Conservation (phyloP, 2,888 invertebrate genomes). For the Platycheirus rosarum region DNA sequence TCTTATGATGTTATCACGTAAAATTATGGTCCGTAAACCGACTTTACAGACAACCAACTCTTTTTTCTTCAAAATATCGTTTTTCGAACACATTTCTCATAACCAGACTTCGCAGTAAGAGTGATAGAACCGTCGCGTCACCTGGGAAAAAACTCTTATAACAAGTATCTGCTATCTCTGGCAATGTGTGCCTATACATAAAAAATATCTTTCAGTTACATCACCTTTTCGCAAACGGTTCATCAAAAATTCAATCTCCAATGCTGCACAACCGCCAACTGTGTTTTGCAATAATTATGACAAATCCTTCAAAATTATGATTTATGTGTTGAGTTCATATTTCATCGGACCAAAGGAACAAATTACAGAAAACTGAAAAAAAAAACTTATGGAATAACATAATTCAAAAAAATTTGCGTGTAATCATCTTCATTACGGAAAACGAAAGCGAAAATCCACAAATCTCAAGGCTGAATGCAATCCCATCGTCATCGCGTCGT, state of each 20-base stretch:
- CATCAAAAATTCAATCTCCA: slow-evolving; percentile 22
- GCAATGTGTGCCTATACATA: too few relatives aligned
- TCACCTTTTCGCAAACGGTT: slow-evolving; percentile 1
- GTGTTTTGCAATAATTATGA: slow-evolving; percentile 15
- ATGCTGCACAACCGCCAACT: slow-evolving; percentile 24
- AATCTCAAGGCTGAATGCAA: slow-evolving; percentile 53
- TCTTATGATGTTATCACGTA: too few relatives aligned
- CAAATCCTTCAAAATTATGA: slow-evolving; percentile 31
- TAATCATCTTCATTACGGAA: slow-evolving; percentile 55
- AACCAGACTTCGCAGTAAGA: too few relatives aligned
- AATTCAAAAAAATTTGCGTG: slow-evolving; percentile 48
- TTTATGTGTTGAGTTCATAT: slow-evolving; percentile 20
- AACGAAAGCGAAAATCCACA: slow-evolving; percentile 52
- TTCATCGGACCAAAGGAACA: slow-evolving; percentile 9
- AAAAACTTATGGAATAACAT: background rate
- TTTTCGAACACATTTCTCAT: too few relatives aligned
- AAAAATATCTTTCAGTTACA: too few relatives aligned
- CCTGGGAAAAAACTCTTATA: too few relatives aligned
- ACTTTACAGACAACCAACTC: too few relatives aligned
- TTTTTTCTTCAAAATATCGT: too few relatives aligned
- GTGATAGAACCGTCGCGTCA: too few relatives aligned
- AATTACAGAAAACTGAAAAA: background rate
- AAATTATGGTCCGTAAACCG: too few relatives aligned
- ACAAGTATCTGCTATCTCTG: too few relatives aligned
- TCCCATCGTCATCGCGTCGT: slow-evolving; percentile 3